These are phyloP conservation scores for Calcarius ornatus DNA, from an alignment of 2,113 vertebrate species.

Conservation along the genomic window DNA sequence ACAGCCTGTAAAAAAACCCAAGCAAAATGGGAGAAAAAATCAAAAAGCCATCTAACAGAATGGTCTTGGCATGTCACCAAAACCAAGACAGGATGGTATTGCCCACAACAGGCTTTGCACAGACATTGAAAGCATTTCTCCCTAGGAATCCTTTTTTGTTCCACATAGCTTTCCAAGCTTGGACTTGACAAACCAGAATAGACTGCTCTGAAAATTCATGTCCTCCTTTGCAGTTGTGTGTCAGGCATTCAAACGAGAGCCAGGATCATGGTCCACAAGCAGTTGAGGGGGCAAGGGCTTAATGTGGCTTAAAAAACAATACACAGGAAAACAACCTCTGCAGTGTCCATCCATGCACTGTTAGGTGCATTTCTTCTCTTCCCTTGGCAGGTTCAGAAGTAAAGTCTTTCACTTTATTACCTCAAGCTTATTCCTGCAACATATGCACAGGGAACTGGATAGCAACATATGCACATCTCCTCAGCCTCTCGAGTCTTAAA, in stretches of 20 bases:
- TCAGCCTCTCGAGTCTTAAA: background rate
- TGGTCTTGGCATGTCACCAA: background rate
- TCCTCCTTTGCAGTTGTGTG: background rate
- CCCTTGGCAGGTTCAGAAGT: background rate
- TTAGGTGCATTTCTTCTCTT: background rate
- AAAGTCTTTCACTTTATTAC: background rate
- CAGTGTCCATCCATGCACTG: background rate
- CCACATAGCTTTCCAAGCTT: background rate
- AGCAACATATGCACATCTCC: background rate
- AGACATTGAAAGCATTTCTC: background rate
- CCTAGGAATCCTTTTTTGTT: conserved; percentile 8
- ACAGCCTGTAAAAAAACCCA: background rate
- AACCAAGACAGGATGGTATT: background rate
- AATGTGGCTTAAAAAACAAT: background rate
- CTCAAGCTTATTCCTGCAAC: background rate
- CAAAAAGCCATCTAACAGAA: background rate
- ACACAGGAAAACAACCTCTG: background rate
- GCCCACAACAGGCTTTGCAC: background rate
- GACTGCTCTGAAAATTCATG: conserved; percentile 30
- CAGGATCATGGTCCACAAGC: background rate
- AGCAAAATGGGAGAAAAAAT: background rate
- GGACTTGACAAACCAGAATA: conserved; percentile 32
- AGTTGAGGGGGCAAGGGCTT: background rate
- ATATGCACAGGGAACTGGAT: background rate
- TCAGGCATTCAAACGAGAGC: background rate